Evolutionary conservation across 2,888 invertebrate genomes (phyloP).

Genomic region (Trypoxylon attenuatum): DNA sequence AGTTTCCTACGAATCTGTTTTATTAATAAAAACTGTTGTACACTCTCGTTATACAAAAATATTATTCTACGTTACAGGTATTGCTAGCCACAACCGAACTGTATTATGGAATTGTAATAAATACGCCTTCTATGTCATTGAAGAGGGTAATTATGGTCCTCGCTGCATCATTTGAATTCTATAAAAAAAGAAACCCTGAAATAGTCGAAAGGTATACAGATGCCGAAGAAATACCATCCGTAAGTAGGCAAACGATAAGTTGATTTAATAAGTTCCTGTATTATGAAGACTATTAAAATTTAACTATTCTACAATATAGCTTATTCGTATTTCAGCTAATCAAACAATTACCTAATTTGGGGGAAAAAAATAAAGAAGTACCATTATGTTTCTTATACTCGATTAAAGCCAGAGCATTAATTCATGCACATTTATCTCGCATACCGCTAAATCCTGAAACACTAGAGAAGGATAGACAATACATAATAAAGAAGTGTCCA

Average conservation of each 20-base stretch:
- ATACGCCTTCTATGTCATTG: constrained; percentile 95
- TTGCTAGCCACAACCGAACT: constrained; percentile 97
- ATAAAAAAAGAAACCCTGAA: constrained; percentile 94
- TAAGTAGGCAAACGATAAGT: constrained; percentile 75
- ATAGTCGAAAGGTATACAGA: constrained; percentile 94
- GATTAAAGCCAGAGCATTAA: constrained; percentile 91
- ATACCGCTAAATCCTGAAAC: constrained; percentile 86
- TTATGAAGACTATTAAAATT: too few species aligned
- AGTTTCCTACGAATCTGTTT: not conserved
- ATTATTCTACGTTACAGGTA: constrained; percentile 76
- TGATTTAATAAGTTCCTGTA: too few species aligned
- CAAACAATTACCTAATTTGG: constrained; percentile 91
- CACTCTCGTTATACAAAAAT: not conserved
- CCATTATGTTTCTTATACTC: constrained; percentile 96
- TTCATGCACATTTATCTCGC: constrained; percentile 97
- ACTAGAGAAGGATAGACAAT: constrained; percentile 88
- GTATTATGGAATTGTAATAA: constrained; percentile 96
- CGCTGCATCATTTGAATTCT: constrained; percentile 97
- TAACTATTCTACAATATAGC: too few species aligned
- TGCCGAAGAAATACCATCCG: constrained; percentile 94
- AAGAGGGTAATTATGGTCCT: constrained; percentile 98
- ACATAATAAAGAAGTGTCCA: constrained; percentile 92
- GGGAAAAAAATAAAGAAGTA: constrained; percentile 96
- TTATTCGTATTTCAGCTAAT: constrained; percentile 91
- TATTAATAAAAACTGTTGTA: not conserved